These are phyloP conservation scores for Malurus melanocephalus DNA, from an alignment of 2,113 vertebrate species.

Conservation along the genomic window DNA sequence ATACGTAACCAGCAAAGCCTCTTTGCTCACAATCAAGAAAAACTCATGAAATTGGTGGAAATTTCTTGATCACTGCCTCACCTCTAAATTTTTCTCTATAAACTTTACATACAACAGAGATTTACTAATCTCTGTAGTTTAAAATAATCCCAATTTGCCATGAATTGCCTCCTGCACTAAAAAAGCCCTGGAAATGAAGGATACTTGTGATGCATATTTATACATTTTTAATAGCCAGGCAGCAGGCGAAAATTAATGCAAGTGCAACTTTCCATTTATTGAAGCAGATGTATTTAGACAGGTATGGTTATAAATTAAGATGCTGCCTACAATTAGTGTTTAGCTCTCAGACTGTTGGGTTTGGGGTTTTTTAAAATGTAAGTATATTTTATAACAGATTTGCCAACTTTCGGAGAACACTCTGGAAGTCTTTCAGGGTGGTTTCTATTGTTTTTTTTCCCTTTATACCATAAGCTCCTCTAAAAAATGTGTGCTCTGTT, in stretches of 20 bases:
- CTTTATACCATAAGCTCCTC: slow-evolving; percentile 12
- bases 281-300: slow-evolving; percentile 32
- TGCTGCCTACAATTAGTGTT: slow-evolving; percentile 15
- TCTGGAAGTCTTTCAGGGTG: slow-evolving; percentile 32
- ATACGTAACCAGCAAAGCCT: not conserved
- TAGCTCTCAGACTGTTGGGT: not conserved
- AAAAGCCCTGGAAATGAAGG: not conserved
- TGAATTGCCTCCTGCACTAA: not conserved
- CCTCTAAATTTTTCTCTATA: not conserved
- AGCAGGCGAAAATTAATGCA: not conserved
- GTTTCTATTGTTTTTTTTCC: slow-evolving; percentile 37
- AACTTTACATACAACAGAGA: not conserved
- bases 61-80: not conserved
- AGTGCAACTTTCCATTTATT: slow-evolving; percentile 17
- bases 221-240: not conserved
- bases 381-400: slow-evolving; percentile 5
- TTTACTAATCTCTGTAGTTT: not conserved
- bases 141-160: not conserved
- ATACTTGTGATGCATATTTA: not conserved
- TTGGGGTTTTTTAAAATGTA: not conserved
- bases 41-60: not conserved
- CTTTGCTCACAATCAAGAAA: not conserved
- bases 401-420: slow-evolving; percentile 25
- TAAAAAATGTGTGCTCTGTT: slow-evolving; percentile 40
- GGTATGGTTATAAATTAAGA: slow-evolving; percentile 24